These are phyloP conservation scores for Apocheima hispidaria DNA, from an alignment of 2,888 invertebrate species.

Conservation along the genomic window DNA sequence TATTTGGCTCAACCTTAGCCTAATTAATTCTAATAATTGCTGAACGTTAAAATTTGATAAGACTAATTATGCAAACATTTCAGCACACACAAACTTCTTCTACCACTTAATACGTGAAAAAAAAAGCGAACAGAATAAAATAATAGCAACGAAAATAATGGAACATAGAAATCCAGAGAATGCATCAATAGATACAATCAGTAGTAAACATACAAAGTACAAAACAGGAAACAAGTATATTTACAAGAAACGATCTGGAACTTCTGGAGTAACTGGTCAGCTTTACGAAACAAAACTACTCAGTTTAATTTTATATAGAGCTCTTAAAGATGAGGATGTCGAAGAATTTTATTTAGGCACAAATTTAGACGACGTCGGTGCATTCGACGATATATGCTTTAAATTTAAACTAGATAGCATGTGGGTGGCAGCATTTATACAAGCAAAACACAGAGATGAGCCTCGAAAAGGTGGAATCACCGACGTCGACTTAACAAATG, in stretches of 20 bases:
- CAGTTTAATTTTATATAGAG: conserved; percentile 50
- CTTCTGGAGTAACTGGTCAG: conserved; percentile 40
- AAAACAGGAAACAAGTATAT: conserved; percentile 3
- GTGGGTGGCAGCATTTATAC: conserved; percentile 46
- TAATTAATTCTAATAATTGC: too few relatives aligned
- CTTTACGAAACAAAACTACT: conserved; percentile 51
- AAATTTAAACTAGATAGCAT: conserved; percentile 44
- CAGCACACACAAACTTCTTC: too few relatives aligned
- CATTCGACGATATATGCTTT: conserved; percentile 56
- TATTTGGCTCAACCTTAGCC: too few relatives aligned
- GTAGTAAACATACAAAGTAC: too few relatives aligned
- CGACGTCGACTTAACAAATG: conserved; percentile 45
- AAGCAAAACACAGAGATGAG: conserved; percentile 55
- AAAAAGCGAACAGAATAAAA: too few relatives aligned
- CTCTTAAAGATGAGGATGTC: conserved; percentile 48
- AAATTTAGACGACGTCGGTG: conserved; percentile 55
- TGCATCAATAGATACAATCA: too few relatives aligned
- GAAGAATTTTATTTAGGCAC: conserved; percentile 51
- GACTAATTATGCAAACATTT: too few relatives aligned
- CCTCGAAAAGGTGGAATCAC: conserved; percentile 49
- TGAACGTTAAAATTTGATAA: too few relatives aligned
- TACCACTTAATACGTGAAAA: too few relatives aligned
- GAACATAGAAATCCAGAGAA: too few relatives aligned
- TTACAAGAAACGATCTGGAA: conserved; percentile 35
- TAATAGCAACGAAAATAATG: too few relatives aligned